A percentile compares a stretch with the other conserved stretches of the same genome.
Evolutionary conservation across 2,888 invertebrate genomes (phyloP).

Genomic region (Limnephilus rhombicus): DNA sequence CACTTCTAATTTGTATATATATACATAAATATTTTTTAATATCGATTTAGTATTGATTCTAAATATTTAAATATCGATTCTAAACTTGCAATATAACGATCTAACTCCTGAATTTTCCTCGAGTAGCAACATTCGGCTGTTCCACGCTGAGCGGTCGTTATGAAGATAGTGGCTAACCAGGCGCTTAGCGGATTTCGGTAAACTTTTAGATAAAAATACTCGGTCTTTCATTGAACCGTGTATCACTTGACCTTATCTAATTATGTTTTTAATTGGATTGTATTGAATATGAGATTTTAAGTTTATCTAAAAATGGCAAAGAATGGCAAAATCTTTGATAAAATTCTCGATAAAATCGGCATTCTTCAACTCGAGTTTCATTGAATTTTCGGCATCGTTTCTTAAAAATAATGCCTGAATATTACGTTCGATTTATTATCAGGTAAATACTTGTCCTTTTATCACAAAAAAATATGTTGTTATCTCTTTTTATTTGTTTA

Average conservation of each 20-base stretch:
- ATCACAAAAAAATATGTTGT: not conserved
- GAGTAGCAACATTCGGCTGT: not conserved
- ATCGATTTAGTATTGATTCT: too few relatives aligned
- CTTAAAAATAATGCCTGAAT: not conserved
- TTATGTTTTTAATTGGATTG: not conserved
- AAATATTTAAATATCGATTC: not conserved
- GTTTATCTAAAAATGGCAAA: not conserved
- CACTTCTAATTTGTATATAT: not conserved
- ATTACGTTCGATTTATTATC: not conserved
- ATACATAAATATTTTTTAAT: not conserved
- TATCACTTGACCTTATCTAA: not conserved
- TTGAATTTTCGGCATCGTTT: not conserved
- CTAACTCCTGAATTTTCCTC: not conserved
- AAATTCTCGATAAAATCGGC: not conserved
- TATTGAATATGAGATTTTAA: not conserved
- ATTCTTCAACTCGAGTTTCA: not conserved
- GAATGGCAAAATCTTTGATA: not conserved
- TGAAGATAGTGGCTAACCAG: not conserved
- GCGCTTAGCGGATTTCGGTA: not conserved
- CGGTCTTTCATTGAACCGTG: not conserved
- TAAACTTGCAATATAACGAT: not conserved
- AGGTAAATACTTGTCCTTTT: not conserved
- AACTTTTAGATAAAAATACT: not conserved
- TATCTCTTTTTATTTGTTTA: too few relatives aligned
- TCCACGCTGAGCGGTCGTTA: not conserved